Conservation (phyloP, 2,888 invertebrate genomes). For the Tipula confusa region DNA sequence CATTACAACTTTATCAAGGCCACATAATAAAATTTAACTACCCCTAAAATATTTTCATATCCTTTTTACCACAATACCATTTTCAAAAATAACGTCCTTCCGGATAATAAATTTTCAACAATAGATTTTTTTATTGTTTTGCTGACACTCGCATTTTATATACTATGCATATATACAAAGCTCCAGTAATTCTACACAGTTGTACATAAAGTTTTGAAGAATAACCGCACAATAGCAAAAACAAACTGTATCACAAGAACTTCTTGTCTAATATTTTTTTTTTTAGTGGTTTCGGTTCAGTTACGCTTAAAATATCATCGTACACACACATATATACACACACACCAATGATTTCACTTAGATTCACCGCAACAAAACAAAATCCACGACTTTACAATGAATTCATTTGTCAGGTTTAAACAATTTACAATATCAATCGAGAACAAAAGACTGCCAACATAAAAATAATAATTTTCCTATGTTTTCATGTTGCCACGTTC, state of each 20-base stretch:
- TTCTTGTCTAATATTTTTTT: neutral
- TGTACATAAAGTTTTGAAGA: neutral
- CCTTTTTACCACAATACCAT: neutral
- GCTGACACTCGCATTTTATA: neutral
- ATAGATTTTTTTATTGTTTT: neutral
- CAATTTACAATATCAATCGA: neutral
- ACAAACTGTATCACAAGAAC: neutral
- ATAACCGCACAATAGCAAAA: neutral
- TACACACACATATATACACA: neutral
- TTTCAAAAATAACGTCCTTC: neutral
- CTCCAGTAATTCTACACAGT: neutral
- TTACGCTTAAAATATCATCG: neutral
- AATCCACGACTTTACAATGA: neutral
- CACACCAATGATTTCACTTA: neutral
- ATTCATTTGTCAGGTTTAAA: neutral
- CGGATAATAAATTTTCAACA: neutral
- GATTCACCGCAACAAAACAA: neutral
- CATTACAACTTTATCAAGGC: neutral
- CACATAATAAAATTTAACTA: neutral
- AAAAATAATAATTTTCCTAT: neutral
- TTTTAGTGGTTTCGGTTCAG: neutral
- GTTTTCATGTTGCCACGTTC: neutral
- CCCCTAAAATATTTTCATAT: neutral
- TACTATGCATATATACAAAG: neutral
- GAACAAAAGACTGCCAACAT: slow-evolving; percentile 3